Percentiles rank a stretch among this genome's conserved stretches.
Conservation (phyloP, 2,113 vertebrate genomes). For the Ardeotis arabs region DNA sequence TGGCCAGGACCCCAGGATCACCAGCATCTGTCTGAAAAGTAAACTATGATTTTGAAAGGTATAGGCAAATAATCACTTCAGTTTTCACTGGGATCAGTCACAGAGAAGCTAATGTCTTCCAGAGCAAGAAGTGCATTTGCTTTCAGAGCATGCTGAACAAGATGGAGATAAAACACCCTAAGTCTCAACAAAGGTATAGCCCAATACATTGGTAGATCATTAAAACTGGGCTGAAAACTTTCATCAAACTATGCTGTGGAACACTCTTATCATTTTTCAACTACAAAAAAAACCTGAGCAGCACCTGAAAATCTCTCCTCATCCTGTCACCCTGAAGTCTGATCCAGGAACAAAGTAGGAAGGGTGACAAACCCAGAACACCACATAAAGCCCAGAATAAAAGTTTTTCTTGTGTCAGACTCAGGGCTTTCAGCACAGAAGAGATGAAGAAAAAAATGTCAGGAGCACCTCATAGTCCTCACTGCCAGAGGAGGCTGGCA, state of each 20-base stretch:
- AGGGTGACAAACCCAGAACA: fast-evolving
- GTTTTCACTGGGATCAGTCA: background rate
- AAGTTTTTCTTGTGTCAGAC: fast-evolving
- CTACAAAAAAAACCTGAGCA: fast-evolving
- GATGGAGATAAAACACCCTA: background rate
- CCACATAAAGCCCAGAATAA: fast-evolving
- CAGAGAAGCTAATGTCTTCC: background rate
- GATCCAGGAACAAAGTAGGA: fast-evolving
- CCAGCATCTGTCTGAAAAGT: background rate
- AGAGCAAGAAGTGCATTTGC: background rate
- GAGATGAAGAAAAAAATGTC: background rate
- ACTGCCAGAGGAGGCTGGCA: background rate
- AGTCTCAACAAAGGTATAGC: background rate
- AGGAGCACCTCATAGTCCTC: background rate
- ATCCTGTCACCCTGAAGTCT: background rate
- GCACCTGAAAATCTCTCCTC: background rate
- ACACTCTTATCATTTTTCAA: background rate
- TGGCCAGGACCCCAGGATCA: background rate
- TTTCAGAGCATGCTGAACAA: background rate
- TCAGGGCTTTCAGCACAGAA: fast-evolving
- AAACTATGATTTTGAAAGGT: background rate
- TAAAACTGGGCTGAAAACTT: background rate
- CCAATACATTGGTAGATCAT: background rate
- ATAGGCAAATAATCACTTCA: background rate
- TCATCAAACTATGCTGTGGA: background rate